These are phyloP conservation scores for Microctenopoma lineatum DNA, from an alignment of 2,797 vertebrate genomes.

Conservation along the genomic window DNA sequence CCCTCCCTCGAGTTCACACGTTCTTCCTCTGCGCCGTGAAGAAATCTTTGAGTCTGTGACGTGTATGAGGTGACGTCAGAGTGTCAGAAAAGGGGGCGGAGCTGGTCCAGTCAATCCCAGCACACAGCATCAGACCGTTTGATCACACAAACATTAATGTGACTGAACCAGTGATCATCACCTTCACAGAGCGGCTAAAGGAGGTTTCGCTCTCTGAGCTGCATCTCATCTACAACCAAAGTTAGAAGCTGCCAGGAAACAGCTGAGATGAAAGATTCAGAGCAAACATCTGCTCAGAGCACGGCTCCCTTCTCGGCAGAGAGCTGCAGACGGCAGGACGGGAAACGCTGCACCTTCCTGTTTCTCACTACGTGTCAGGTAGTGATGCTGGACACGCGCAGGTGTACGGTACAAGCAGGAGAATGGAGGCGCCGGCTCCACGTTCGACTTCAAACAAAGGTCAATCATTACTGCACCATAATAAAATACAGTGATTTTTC, in stretches of 20 bases:
- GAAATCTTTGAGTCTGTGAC: no score
- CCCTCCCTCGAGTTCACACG: no score
- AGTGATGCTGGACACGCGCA: constrained; percentile 7
- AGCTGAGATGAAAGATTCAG: constrained; percentile 52
- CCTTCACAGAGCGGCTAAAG: no score
- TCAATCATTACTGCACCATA: no score
- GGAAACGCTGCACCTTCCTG: constrained; percentile 42
- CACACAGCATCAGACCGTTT: no score
- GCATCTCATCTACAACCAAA: constrained; percentile 49
- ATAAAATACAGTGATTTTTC: no score
- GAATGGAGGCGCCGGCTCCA: constrained; percentile 11
- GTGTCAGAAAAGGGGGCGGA: no score
- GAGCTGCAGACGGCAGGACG: constrained; percentile 40
- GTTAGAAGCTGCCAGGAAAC: constrained; percentile 44
- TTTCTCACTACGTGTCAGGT: constrained; percentile 4
- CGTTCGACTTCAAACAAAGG: background rate
- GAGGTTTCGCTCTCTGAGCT: background rate
- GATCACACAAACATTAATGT: no score
- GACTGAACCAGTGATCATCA: no score
- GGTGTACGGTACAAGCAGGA: constrained; percentile 1
- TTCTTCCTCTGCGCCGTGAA: no score
- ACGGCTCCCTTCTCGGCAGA: constrained; percentile 54
- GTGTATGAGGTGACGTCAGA: no score
- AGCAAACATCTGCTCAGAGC: constrained; percentile 68
- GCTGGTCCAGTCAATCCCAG: no score